A percentile compares a stretch with the other conserved stretches of the same genome.
Conservation (phyloP, 2,888 invertebrate species). For the Perdita meconis region DNA sequence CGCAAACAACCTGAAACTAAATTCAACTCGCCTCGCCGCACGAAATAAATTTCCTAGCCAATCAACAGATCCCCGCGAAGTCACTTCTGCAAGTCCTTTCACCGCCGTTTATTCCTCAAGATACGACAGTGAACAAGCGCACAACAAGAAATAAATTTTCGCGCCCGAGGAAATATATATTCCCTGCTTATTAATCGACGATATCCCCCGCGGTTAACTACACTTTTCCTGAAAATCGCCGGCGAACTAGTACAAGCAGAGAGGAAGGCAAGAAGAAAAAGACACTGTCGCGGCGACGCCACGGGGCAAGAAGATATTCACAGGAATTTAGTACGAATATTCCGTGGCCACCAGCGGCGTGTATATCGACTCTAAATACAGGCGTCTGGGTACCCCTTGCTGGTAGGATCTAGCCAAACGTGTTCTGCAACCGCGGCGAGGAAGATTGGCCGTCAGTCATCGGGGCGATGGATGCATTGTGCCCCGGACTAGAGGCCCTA, state of each 20-base stretch:
- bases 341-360: constrained; percentile 59
- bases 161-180: not conserved
- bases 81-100: too few species aligned
- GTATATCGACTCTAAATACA: constrained; percentile 55
- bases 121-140: not conserved
- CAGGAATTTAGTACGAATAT: constrained; percentile 55
- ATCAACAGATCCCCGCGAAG: not conserved
- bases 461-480: constrained; percentile 64
- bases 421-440: constrained; percentile 62
- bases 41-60: not conserved
- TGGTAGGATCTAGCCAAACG: constrained; percentile 72
- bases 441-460: constrained; percentile 75
- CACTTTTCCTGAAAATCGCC: not conserved
- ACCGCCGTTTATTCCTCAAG: not conserved
- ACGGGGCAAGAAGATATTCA: constrained; percentile 45
- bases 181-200: not conserved
- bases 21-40: not conserved
- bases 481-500: constrained; percentile 30
- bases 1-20: too few species aligned
- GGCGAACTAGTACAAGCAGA: not conserved
- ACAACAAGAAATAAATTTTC: not conserved
- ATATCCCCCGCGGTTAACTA: not conserved
- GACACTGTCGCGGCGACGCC: not conserved
- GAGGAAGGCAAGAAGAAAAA: not conserved
- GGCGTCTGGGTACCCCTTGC: constrained; percentile 63